Conservation (phyloP, 53 echinoderm and acorn worm species). For the Henricia sp. region DNA sequence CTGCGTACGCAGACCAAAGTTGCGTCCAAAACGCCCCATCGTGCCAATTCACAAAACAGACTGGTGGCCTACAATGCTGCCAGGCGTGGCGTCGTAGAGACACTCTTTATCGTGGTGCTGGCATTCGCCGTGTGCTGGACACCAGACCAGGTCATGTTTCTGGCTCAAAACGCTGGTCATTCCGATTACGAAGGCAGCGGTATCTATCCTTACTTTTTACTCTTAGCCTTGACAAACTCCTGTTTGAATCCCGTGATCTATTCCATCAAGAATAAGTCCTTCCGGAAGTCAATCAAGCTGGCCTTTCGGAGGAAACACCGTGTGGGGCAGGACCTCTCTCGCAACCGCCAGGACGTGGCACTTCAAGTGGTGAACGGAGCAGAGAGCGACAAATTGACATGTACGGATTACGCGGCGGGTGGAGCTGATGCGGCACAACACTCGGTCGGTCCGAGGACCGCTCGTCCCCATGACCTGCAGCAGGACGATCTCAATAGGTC, state of each 20-base stretch:
- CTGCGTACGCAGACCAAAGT: slow-evolving; percentile 62
- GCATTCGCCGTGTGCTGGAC: slow-evolving; percentile 89
- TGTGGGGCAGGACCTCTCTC: slow-evolving; percentile 47
- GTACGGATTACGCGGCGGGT: slow-evolving; percentile 1
- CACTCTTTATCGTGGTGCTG: slow-evolving; percentile 82
- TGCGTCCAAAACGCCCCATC: slow-evolving; percentile 13
- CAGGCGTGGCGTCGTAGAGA: slow-evolving; percentile 75
- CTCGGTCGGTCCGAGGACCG: background rate
- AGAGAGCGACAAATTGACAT: slow-evolving; percentile 24
- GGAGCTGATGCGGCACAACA: background rate
- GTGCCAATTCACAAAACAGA: slow-evolving; percentile 45
- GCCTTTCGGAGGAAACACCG: slow-evolving; percentile 54
- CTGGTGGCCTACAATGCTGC: slow-evolving; percentile 60
- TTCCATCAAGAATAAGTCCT: slow-evolving; percentile 78
- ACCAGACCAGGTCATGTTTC: slow-evolving; percentile 85
- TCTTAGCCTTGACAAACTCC: slow-evolving; percentile 81
- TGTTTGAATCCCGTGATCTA: slow-evolving; percentile 87
- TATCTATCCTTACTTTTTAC: slow-evolving; percentile 80
- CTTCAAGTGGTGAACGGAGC: slow-evolving; percentile 34
- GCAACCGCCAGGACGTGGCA: slow-evolving; percentile 15
- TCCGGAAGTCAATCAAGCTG: slow-evolving; percentile 68
- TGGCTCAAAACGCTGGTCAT: slow-evolving; percentile 74
- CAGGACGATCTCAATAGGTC: background rate
- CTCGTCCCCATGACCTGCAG: background rate
- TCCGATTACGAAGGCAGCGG: slow-evolving; percentile 76